Evolutionary conservation across 1,140 invertebrate genomes (phyloP), one percentile per base, ranked within the genome.

Genomic region (Asbolus verrucosus): DNA sequence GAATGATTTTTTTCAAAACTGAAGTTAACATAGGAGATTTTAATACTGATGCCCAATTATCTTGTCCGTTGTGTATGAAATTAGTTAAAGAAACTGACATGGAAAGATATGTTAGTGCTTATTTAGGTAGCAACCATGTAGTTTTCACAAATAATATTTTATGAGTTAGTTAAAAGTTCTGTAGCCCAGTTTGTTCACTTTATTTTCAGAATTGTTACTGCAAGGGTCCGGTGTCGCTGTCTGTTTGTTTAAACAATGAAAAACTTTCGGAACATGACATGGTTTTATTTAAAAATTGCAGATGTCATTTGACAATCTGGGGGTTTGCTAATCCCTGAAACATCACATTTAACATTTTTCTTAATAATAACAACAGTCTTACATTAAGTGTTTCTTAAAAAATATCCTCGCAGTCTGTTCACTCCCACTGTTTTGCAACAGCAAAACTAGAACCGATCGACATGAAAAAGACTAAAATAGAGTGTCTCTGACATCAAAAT

Each of bases 311-410:
- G 11, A 8, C 4, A 9, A 27, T 54, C 11, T 21, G 21, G 24
- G 41, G 9, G n/a, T n/a, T n/a, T n/a, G n/a, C n/a, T n/a, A n/a
- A n/a, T n/a, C 46, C 11, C 27, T 54, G 21, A 54, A 50, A 54
- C 46, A 54, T 54, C 46, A 54, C 46, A 54, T 30, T 54, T 24
- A 54, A 54, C n/a, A 54, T 27, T 13, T 8, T 54, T 24, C n/a
- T 36, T 30, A 30, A 30, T 8, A 30, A 8, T 30, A 30, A 30
- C 4, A 54, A 24, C 46, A 54, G 46, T 54, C 46, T 54, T 54
- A 24, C 21, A 27, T 27, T n/a, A 63, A 18, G 39, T 36, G 8
- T 38, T 38, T 24, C n/a, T n/a, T n/a, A n/a, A n/a, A n/a, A n/a
- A n/a, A n/a, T n/a, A n/a, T n/a, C n/a, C n/a, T n/a, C n/a, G n/a